phyloP scores from a whole-genome alignment of 2,888 invertebrate species.

The Ophraella communa region DNA sequence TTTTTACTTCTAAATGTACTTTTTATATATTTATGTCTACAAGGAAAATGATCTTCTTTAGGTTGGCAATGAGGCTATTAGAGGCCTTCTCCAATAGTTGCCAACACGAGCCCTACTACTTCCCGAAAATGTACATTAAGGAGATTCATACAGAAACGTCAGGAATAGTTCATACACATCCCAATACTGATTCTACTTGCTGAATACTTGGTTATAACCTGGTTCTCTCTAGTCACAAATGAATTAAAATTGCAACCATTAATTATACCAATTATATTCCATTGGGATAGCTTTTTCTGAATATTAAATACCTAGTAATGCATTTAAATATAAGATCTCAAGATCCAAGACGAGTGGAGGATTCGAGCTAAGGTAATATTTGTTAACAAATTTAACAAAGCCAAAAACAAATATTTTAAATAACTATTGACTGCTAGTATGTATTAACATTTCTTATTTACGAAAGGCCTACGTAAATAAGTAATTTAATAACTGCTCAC shows the following conservation, averaged over 20 bases:
- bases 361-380: not conserved
- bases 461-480: not conserved
- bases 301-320: not conserved
- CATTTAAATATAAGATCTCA: not conserved
- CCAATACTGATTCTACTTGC: not conserved
- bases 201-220: not conserved
- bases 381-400: not conserved
- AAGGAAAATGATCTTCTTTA: conserved; percentile 39
- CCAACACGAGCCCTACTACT: conserved; percentile 24
- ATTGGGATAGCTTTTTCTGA: not conserved
- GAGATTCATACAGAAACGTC: not conserved
- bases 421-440: not conserved
- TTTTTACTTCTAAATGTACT: not conserved
- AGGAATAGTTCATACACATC: not conserved
- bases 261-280: not conserved
- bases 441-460: not conserved
- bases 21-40: not conserved
- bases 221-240: not conserved
- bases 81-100: conserved; percentile 31
- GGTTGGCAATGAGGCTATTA: conserved; percentile 41
- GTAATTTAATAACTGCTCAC: not conserved
- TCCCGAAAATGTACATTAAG: conserved; percentile 10
- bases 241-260: not conserved
- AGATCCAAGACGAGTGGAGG: not conserved
- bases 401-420: not conserved